Base-by-base conservation (phyloP, 2,113 vertebrate genomes). In the Paraplagusia blochii region DNA sequence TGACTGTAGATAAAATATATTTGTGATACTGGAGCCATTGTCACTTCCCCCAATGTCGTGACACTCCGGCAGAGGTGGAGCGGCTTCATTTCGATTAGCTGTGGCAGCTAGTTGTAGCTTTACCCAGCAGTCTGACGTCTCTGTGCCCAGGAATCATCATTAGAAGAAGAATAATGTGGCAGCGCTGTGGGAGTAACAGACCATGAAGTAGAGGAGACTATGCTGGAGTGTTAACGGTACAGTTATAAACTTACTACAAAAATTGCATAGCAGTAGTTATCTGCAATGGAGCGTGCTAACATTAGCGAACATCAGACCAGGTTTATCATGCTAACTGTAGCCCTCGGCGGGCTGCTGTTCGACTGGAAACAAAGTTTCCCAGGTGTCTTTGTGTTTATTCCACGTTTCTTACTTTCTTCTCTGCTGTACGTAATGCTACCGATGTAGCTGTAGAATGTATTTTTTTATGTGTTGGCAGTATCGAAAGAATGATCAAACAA, bases 1-100 rank as follows among this genome's bases (percentile, higher is more conserved):
- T 18, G 14, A 1, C 2, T 9, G 14, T 2, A 7, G 0, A 44
- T 17, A 11, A 42, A 11, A 1, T 11, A 4, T 9, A 7, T 35
- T 1, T 81, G 86, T 87, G 38, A 80, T 85, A 65, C 8, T 1
- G 1, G 16, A 35, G 12, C 1, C 51, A 45, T 42, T 14, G 9
- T 22, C 14, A 18, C 7, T 7, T 15, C 33, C 2, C 2, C 4
- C 12, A 9, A 1, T 36, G 52, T 11, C 15, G 51, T 33, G 17
- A 14, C 8, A 38, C 2, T n/a, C 11, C 17, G 3, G 47, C 5
- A 8, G 19, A 11, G 34, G 17, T 4, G 34, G 38, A 68, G 18
- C 45, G 15, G 40, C 40, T 50, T 46, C 22, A 13, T 11, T 40
- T 13, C 13, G 48, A 70, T 50, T 13, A 46, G 51, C 69, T 15